Base-by-base conservation (phyloP, 1,140 invertebrate species). In the Patella vulgata region DNA sequence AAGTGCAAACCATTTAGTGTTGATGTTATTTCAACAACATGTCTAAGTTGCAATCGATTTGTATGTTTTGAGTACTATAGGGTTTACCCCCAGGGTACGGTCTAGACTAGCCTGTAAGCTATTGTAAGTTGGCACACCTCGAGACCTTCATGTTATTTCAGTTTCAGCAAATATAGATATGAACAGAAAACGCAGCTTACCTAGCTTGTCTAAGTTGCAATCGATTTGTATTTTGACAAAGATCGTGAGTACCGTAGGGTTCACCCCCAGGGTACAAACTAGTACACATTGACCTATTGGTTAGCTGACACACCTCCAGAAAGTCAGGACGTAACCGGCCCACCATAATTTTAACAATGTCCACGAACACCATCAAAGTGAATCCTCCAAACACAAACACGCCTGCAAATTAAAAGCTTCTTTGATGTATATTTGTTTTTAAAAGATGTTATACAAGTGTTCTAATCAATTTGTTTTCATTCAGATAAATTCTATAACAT, bases 381-480 rank as follows among this genome's bases (percentile, higher is more conserved):
- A 80, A 68, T 0, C 64, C 64, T 8, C 79, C 79, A 59, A 82
- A 80, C 21, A 80, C 27, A 58, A 79, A 82, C 6, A 80, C 71
- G 19, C 75, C 79, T 82, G 48, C 8, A 71, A 61, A 25, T 19
- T 23, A 47, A 59, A 48, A 43, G 17, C 12, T n/a, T n/a, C n/a
- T n/a, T n/a, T n/a, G n/a, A n/a, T n/a, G n/a, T n/a, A n/a, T n/a
- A n/a, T n/a, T n/a, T n/a, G n/a, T n/a, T n/a, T n/a, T n/a, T n/a
- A n/a, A n/a, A n/a, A n/a, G n/a, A n/a, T n/a, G n/a, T n/a, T n/a
- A n/a, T n/a, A n/a, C n/a, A n/a, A n/a, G n/a, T n/a, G n/a, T n/a
- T n/a, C n/a, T n/a, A n/a, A n/a, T n/a, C n/a, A n/a, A n/a, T n/a
- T n/a, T n/a, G n/a, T n/a, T n/a, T n/a, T n/a, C n/a, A n/a, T n/a